phyloP scores from a whole-genome alignment of 1,140 invertebrate species.

The Ceratosolen solmsi region DNA sequence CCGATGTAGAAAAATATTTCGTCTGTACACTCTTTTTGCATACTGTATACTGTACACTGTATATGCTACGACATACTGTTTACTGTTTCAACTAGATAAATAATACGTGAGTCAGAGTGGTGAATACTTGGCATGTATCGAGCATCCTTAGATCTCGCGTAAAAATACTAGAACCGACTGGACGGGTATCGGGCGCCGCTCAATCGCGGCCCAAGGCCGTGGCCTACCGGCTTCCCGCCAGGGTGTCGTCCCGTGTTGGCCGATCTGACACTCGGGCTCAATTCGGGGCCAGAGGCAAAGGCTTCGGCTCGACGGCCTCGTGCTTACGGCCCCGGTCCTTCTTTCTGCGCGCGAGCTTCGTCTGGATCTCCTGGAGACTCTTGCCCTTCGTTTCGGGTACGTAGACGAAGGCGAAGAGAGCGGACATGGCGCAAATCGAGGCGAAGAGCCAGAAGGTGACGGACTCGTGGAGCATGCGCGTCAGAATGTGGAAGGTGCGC shows the following conservation, averaged over 20 bases:
- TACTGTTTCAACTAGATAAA: conserved; percentile 38
- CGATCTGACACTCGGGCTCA: conserved; percentile 8
- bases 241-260: not conserved
- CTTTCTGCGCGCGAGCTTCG: conserved; percentile 70
- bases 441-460: conserved; percentile 77
- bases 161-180: conserved; percentile 28
- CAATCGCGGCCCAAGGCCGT: too few species aligned
- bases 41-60: conserved; percentile 24
- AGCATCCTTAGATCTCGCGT: conserved; percentile 15
- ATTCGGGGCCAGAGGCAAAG: not conserved
- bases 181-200: not conserved
- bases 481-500: conserved; percentile 74
- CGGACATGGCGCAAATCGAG: conserved; percentile 71
- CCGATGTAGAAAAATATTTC: conserved; percentile 39
- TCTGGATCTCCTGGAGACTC: conserved; percentile 82
- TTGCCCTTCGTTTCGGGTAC: conserved; percentile 87
- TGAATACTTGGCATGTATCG: conserved; percentile 34
- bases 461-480: conserved; percentile 70
- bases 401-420: conserved; percentile 76
- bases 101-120: conserved; percentile 40
- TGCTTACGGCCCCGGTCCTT: not conserved
- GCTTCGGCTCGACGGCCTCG: conserved; percentile 12
- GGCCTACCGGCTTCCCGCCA: not conserved
- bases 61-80: conserved; percentile 20
- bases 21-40: conserved; percentile 27